phyloP scores from a whole-genome alignment of 2,113 vertebrate species.

The Lontra canadensis region DNA sequence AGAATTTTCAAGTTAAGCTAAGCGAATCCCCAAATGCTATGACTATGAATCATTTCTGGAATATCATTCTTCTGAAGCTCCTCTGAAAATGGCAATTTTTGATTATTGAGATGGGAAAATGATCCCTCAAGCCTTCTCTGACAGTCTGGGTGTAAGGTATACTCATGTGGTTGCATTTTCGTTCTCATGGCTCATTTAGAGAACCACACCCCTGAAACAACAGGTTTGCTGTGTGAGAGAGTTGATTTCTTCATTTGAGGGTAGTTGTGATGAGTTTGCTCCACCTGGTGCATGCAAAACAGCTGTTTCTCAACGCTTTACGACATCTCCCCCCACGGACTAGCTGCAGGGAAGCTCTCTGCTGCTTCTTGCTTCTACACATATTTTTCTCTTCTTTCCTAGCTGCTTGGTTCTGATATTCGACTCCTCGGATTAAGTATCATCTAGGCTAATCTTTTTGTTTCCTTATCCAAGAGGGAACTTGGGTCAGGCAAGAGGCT shows the following conservation, averaged over 20 bases:
- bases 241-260: neutral
- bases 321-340: neutral
- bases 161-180: neutral
- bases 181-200: neutral
- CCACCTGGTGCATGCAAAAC: neutral
- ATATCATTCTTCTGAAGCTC: neutral
- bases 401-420: neutral
- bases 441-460: neutral
- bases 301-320: neutral
- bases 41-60: neutral
- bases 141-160: neutral
- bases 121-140: neutral
- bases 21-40: neutral
- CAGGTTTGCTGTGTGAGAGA: neutral
- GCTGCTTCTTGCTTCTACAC: neutral
- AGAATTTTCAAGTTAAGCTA: slow-evolving; percentile 17
- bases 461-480: neutral
- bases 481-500: neutral
- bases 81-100: neutral
- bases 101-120: neutral
- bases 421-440: neutral
- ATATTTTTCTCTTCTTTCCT: neutral
- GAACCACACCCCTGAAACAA: neutral
- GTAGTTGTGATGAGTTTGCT: neutral
- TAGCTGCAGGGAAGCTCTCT: neutral